Evolutionary conservation across 2,888 invertebrate species (phyloP).

Genomic region (Dasysyrphus albostriatus): DNA sequence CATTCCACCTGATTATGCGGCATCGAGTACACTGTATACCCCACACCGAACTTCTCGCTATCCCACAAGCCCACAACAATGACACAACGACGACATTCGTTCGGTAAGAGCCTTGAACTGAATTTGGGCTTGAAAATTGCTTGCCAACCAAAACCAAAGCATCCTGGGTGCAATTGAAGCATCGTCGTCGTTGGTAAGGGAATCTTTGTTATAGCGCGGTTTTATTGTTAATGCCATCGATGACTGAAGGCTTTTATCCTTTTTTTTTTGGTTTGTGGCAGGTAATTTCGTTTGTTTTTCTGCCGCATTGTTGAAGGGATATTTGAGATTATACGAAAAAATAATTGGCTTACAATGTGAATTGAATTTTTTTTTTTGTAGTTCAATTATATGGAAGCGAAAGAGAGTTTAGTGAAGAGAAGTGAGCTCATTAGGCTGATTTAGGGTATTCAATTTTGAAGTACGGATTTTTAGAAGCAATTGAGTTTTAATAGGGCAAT

Average conservation of each 20-base stretch:
- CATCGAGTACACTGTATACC: neutral
- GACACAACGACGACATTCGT: conserved; percentile 3
- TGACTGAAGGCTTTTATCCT: conserved; percentile 30
- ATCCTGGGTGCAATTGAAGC: conserved; percentile 13
- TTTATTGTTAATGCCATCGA: conserved; percentile 50
- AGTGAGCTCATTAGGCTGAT: conserved; percentile 8
- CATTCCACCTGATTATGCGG: conserved; percentile 53
- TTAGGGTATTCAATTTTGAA: neutral
- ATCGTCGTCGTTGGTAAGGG: neutral
- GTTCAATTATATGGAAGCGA: neutral
- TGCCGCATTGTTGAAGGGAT: neutral
- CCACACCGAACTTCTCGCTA: neutral
- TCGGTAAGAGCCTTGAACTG: conserved; percentile 15
- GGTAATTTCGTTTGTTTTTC: conserved; percentile 19
- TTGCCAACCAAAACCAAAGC: conserved; percentile 12
- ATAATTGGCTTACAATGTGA: conserved; percentile 14
- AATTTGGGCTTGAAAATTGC: conserved; percentile 31
- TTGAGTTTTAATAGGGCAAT: conserved; percentile 3
- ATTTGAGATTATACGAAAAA: conserved; percentile 4
- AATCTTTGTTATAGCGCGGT: conserved; percentile 40
- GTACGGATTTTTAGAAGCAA: neutral
- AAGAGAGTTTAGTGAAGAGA: neutral
- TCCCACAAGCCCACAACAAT: conserved; percentile 10
- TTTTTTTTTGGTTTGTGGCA: conserved; percentile 5
- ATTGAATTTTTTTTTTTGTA: neutral